phyloP scores from a whole-genome alignment of 1,140 invertebrate species.

The Pemphigus obesinymphae region DNA sequence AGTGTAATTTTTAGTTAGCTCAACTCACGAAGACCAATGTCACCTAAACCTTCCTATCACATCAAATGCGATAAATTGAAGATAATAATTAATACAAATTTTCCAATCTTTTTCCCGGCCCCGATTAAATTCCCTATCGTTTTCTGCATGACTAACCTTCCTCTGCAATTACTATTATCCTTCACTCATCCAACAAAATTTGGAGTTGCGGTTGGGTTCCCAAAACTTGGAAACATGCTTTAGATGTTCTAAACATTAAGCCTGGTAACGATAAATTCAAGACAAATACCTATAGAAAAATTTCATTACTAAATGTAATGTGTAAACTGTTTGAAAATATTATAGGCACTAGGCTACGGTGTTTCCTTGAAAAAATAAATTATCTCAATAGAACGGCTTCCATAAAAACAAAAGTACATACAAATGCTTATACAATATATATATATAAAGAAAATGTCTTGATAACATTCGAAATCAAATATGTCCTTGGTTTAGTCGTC shows the following conservation, averaged over 20 bases:
- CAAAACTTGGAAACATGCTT: no score
- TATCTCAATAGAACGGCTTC: background rate
- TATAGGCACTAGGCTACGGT: background rate
- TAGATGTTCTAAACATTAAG: no score
- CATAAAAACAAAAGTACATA: background rate
- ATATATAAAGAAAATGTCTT: background rate
- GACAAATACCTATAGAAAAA: conserved; percentile 58
- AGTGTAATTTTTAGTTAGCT: no score
- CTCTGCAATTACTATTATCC: background rate
- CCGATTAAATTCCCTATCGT: background rate
- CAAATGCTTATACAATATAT: no score
- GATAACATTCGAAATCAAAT: background rate
- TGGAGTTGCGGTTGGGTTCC: no score
- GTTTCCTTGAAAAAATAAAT: background rate
- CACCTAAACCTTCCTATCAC: no score
- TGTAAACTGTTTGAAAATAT: background rate
- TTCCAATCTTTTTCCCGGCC: background rate
- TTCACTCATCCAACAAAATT: background rate
- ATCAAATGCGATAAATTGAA: no score
- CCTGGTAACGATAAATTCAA: conserved; percentile 47
- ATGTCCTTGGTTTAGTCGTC: background rate
- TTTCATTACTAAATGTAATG: conserved; percentile 52
- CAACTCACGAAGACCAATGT: no score
- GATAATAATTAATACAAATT: no score
- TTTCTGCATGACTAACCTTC: background rate